Evolutionary conservation across 2,888 invertebrate species (phyloP).

Genomic region (Aphidoletes aphidimyza): DNA sequence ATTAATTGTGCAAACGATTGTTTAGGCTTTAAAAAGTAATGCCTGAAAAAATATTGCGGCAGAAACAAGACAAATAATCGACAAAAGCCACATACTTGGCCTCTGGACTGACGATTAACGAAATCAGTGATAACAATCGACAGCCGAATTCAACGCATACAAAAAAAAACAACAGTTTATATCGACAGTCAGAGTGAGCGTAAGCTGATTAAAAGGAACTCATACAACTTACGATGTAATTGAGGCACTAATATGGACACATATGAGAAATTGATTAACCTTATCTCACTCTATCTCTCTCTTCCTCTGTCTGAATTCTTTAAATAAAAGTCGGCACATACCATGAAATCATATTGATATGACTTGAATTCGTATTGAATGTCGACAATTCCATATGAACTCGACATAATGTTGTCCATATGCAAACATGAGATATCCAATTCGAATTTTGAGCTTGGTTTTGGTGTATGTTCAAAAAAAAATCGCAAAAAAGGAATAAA

Average conservation of each 20-base stretch:
- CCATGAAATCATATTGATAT: too few relatives aligned
- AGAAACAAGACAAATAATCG: neutral
- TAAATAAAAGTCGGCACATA: neutral
- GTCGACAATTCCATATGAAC: too few relatives aligned
- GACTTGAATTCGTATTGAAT: too few relatives aligned
- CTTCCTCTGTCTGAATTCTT: neutral
- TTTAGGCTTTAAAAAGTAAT: neutral
- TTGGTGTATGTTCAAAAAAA: too few relatives aligned
- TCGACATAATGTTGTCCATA: too few relatives aligned
- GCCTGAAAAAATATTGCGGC: neutral
- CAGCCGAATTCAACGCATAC: neutral
- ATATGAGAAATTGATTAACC: constrained; percentile 7
- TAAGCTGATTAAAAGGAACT: neutral
- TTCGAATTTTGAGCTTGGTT: too few relatives aligned
- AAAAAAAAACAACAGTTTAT: constrained; percentile 3
- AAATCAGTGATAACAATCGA: constrained; percentile 14
- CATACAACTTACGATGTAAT: neutral
- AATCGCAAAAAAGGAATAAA: too few relatives aligned
- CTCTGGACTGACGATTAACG: neutral
- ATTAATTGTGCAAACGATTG: neutral
- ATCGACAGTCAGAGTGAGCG: neutral
- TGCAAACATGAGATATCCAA: too few relatives aligned
- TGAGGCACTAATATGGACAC: neutral
- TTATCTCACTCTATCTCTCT: too few relatives aligned
- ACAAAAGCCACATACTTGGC: neutral